Evolutionary conservation across 2,888 invertebrate species (phyloP).

Genomic region (Corbicula japonica): DNA sequence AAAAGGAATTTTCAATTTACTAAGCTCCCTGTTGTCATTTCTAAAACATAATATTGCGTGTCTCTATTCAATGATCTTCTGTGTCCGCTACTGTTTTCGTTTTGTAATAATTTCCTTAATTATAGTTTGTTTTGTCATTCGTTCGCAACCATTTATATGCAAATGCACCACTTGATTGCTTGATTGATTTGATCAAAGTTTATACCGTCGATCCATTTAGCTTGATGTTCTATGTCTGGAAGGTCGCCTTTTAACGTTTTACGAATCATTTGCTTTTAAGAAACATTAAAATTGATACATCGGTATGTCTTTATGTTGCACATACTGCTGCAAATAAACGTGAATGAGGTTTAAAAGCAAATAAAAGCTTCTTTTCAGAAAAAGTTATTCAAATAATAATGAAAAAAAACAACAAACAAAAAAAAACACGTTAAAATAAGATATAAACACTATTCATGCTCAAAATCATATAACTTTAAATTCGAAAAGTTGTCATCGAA

Average conservation of each 20-base stretch:
- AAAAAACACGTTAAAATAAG: no score
- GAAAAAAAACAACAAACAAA: no score
- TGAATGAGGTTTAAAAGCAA: no score
- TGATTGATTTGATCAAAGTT: background rate
- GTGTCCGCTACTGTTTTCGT: slow-evolving; percentile 1
- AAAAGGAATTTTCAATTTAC: slow-evolving; percentile 14
- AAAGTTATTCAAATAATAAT: no score
- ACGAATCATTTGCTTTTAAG: background rate
- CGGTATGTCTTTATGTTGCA: background rate
- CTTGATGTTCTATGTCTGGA: background rate
- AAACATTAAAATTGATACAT: background rate
- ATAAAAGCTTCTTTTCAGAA: no score
- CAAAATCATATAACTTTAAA: no score
- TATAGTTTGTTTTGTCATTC: slow-evolving; percentile 5
- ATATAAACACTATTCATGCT: no score
- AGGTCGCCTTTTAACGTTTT: no score
- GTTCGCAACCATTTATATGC: slow-evolving; percentile 19
- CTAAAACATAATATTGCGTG: slow-evolving; percentile 23
- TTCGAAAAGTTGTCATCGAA: no score
- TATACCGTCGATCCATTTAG: slow-evolving; percentile 3
- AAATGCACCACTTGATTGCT: background rate
- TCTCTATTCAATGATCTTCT: background rate
- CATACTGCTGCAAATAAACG: background rate
- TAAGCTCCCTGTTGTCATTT: slow-evolving; percentile 5
- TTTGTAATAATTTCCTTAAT: slow-evolving; percentile 29